Base-by-base conservation (phyloP, 2,888 invertebrate genomes). In the Nomada fucata region DNA sequence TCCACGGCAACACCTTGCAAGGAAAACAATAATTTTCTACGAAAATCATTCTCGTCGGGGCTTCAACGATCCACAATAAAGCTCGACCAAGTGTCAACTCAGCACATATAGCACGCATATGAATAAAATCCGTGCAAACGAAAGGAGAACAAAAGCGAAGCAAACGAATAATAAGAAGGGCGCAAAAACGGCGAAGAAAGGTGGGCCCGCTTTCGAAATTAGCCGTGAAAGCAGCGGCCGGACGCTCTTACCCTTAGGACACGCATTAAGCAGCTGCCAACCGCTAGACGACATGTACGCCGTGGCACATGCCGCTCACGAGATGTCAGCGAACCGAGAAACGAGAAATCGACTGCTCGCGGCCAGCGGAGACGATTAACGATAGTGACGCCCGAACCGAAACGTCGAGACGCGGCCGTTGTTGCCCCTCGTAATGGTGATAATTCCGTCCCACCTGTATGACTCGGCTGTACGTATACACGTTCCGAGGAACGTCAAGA, bases 251-350 rank as follows among this genome's bases (percentile, higher is more conserved):
- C 79, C 83, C 83, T 82, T 74, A 74, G 76, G 79, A 79, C 81
- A 77, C 77, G 80, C 86, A 81, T 87, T 87, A 86, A 88, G 86
- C 89, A 90, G 88, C 89, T 91, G 91, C 77, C 85, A 81, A 88
- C 84, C 76, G 87, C 88, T 89, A 91, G 88, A 89, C 89, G 90
- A 89, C 87, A 89, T 88, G 89, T 90, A 90, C 89, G 89, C 86
- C 82, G 70, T 75, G 82, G 71, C 82, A 72, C 83, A 57, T 76
- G 81, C 69, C 77, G 74, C 57, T 74, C 70, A 71, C 77, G 81
- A 65, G 63, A 74, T 59, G 59, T 69, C 74, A 68, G 42, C 74
- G 68, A 64, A 74, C 61, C 69, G 75, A 78, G 75, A 59, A 64
- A 75, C 60, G 63, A 63, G 61, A 71, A 63, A 80, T 71, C 71